A percentile compares a stretch with the other conserved stretches of the same genome.
Evolutionary conservation across 2,888 invertebrate species (phyloP).

Genomic region (Microctonus brassicae): DNA sequence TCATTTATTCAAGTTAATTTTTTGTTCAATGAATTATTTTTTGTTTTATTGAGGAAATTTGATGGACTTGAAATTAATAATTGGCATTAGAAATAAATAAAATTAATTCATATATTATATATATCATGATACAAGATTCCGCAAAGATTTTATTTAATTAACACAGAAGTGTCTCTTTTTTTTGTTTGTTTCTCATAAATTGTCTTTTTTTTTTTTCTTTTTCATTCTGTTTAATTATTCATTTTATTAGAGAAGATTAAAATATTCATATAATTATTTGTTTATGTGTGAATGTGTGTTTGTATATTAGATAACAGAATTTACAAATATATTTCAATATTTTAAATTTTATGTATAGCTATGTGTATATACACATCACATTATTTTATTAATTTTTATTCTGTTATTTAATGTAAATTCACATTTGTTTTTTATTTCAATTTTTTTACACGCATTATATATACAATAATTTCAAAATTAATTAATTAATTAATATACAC

Average conservation of each 20-base stretch:
- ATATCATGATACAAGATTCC: not conserved
- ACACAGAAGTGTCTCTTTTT: not conserved
- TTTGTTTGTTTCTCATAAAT: not conserved
- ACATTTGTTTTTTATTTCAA: not conserved
- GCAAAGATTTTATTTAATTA: not conserved
- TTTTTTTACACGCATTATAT: not conserved
- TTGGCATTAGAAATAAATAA: too few relatives aligned
- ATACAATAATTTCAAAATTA: not conserved
- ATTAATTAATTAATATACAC: not conserved
- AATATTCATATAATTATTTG: constrained; percentile 56
- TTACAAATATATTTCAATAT: constrained; percentile 68
- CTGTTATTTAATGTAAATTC: constrained; percentile 30
- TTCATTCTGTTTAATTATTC: constrained; percentile 48
- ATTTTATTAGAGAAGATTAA: constrained; percentile 69
- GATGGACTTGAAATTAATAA: too few relatives aligned
- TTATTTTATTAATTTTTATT: constrained; percentile 47
- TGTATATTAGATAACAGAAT: constrained; percentile 68
- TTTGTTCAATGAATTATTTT: too few relatives aligned
- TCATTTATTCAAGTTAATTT: too few relatives aligned
- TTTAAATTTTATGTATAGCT: too few relatives aligned
- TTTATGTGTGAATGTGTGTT: constrained; percentile 42
- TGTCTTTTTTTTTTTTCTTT: constrained; percentile 65
- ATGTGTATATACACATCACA: constrained; percentile 64
- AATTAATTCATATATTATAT: not conserved
- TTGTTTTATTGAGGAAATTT: too few relatives aligned